phyloP scores from a whole-genome alignment of 2,888 invertebrate species.

The Hoplodrina blanda region DNA sequence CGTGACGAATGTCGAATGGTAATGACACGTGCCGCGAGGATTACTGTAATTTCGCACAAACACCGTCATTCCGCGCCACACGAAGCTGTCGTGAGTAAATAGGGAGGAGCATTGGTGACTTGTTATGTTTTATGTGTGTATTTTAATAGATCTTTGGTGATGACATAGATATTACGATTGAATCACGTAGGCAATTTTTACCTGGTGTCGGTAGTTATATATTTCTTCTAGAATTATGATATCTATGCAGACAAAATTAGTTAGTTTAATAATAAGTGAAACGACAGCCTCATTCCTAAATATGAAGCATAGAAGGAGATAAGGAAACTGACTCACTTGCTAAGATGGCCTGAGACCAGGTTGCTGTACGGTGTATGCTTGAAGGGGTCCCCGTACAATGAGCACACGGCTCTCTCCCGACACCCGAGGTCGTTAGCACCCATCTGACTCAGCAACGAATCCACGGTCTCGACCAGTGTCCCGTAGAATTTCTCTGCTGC shows the following conservation, averaged over 20 bases:
- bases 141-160: not conserved
- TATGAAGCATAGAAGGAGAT: no score
- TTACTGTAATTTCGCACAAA: constrained; percentile 40
- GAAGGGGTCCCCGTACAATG: constrained; percentile 95
- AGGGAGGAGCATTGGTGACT: constrained; percentile 4
- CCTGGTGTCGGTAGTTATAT: no score
- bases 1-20: constrained; percentile 44
- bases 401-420: constrained; percentile 94
- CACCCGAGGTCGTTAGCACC: constrained; percentile 94
- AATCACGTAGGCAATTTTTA: no score
- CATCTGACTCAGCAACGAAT: constrained; percentile 93
- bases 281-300: no score
- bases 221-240: no score
- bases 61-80: constrained; percentile 31
- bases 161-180: no score
- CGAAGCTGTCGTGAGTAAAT: constrained; percentile 18
- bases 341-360: constrained; percentile 95
- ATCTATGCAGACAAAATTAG: no score
- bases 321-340: constrained; percentile 96
- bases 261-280: no score
- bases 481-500: constrained; percentile 93
- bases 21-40: constrained; percentile 44
- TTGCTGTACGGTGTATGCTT: constrained; percentile 96
- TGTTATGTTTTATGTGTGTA: not conserved
- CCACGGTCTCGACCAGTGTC: constrained; percentile 94